Base-by-base conservation (phyloP, 2,797 vertebrate species). In the Poeciliopsis turneri region DNA sequence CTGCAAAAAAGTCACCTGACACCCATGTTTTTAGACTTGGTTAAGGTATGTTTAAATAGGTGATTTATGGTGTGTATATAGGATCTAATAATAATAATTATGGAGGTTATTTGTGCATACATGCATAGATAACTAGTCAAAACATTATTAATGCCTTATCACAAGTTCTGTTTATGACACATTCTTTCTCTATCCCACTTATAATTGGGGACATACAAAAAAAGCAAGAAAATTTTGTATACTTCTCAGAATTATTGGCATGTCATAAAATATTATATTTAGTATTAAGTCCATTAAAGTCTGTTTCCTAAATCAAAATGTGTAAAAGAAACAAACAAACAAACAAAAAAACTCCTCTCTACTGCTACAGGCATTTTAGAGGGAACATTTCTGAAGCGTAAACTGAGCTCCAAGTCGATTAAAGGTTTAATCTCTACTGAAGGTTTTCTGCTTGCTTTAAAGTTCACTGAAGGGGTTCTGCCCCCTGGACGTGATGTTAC, bases 41-140 rank as follows among this genome's bases (percentile, higher is more conserved):
- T 10, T 45, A 30, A 75, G 68, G 81, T 82, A 25, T 75, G 43
- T 72, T 76, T 75, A 69, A 76, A 78, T 82, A 85, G 76, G 7
- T 43, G 0, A 41, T 75, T 43, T 69, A 12, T 69, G n/a, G 16
- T 16, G 41, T 46, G n/a, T 71, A 30, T 59, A 5, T 59, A 16
- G 57, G 5, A 61, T 61, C 16, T 5, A 61, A 61, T 59, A 15
- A 5, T 33, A 59, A 59, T 61, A 30, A 16, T 61, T 33, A 23
- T 59, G 55, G 15, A 30, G 4, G n/a, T 59, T 59, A 53, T 68
- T 41, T 39, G 10, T 68, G 36, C 36, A 33, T 18, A 15, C 23
- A 1, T 33, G 30, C 30, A 33, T 33, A 30, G 28, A 7, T 61
- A 30, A 30, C 15, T 7, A 33, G 57, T 61, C 28, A 7, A 33